Base-by-base conservation (phyloP, 1,140 invertebrate genomes). In the Bombus turneri region DNA sequence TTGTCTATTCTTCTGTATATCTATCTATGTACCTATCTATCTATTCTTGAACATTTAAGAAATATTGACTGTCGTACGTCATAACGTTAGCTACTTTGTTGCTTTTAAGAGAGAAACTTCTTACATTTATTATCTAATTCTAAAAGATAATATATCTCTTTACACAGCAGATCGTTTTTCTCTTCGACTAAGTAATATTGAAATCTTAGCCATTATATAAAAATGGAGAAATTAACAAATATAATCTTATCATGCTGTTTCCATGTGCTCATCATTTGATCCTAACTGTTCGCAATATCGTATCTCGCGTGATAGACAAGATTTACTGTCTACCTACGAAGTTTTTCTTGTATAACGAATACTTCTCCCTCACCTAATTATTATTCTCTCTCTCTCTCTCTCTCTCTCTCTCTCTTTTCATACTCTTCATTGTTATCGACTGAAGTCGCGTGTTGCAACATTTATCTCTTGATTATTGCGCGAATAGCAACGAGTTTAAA, bases 391-490 rank as follows among this genome's bases (percentile, higher is more conserved):
- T n/a, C 15, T 37, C 13, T 34, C 15, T 22, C 15, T 43, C 28
- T 43, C 9, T 25, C 3, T n/a, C 18, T 28, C 74, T 53, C 5
- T 25, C 5, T 25, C 15, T 28, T 9, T 25, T 53, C 18, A 22
- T 53, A 53, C 10, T 43, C 15, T 43, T 25, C 18, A 2, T 34
- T 1, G 31, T 75, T 75, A 75, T 75, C 43, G 73, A 6, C 31
- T 15, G 3, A 28, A 43, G 59, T 43, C 22, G n/a, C 59, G 76
- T 78, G 57, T 78, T 41, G 10, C 76, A 31, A 78, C n/a, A 43
- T 31, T 43, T 31, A 41, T 43, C 76, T 57, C 15, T 3, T 28
- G 39, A 78, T 78, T 78, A 78, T 78, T 64, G 53, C 37, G 28
- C 34, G 31, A 28, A 28, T 31, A 39, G n/a, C 39, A 39, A 34